Percentiles rank a stretch among this genome's conserved stretches.
Evolutionary conservation across 2,113 vertebrate species (phyloP).

Genomic region (Urocitellus parryii): DNA sequence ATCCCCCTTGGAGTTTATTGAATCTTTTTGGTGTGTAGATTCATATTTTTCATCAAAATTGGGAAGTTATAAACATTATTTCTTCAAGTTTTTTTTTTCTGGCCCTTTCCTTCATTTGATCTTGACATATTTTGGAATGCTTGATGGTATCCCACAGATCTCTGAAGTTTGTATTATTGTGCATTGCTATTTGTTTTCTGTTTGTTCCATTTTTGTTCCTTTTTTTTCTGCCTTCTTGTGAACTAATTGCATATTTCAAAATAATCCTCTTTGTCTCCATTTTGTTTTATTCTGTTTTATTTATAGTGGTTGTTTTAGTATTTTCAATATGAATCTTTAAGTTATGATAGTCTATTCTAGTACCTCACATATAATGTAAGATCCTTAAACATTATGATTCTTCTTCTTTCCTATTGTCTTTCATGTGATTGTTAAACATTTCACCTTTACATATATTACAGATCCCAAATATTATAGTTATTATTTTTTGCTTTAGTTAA

Average conservation of each 20-base stretch:
- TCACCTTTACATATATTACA: neutral
- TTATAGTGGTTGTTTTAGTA: slow-evolving; percentile 7
- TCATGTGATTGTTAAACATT: neutral
- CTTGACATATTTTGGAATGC: neutral
- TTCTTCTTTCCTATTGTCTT: neutral
- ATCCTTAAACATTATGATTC: neutral
- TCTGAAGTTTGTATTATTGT: neutral
- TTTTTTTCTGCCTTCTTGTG: slow-evolving; percentile 1
- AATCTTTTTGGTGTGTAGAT: neutral
- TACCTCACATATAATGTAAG: neutral
- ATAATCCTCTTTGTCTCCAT: neutral
- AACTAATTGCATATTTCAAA: neutral
- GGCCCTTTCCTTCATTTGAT: neutral
- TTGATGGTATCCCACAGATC: neutral
- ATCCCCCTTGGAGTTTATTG: neutral
- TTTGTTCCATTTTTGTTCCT: neutral
- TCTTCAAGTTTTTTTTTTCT: neutral
- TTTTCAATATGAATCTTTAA: slow-evolving; percentile 3
- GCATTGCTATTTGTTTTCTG: neutral
- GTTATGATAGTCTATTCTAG: neutral
- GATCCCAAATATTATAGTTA: neutral
- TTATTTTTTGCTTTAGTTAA: slow-evolving; percentile 7
- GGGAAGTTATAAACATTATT: neutral
- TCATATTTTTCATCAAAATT: neutral
- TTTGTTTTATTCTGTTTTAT: neutral